Evolutionary conservation across 2,888 invertebrate species (phyloP).

Genomic region (Tromatobia lineatoria): DNA sequence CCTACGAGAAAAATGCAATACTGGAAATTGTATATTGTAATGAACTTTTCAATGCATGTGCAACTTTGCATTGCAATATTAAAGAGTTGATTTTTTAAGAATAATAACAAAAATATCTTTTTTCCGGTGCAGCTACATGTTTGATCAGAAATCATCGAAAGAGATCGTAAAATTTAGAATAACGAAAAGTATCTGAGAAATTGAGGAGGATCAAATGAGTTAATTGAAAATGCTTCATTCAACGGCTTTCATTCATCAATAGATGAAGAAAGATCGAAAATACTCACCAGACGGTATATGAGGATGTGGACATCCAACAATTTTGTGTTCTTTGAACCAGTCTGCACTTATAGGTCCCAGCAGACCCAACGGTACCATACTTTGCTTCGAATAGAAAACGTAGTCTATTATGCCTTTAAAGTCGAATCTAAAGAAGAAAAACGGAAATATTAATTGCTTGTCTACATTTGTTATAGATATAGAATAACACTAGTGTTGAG

Average conservation of each 20-base stretch:
- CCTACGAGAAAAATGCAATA: too few relatives aligned
- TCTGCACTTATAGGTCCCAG: constrained; percentile 97
- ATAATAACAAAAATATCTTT: too few relatives aligned
- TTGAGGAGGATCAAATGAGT: constrained; percentile 77
- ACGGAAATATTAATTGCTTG: neutral
- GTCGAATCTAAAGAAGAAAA: constrained; percentile 92
- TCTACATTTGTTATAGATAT: neutral
- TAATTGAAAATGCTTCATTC: too few relatives aligned
- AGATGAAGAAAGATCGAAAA: neutral
- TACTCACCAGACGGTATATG: constrained; percentile 95
- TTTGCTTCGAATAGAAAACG: constrained; percentile 98
- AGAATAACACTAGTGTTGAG: neutral
- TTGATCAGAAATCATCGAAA: too few relatives aligned
- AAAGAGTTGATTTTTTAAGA: too few relatives aligned
- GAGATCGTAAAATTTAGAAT: too few relatives aligned
- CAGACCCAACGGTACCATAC: constrained; percentile 97
- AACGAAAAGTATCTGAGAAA: neutral
- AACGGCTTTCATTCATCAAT: neutral
- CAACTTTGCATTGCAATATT: too few relatives aligned
- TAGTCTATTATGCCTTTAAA: constrained; percentile 99
- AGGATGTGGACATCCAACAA: constrained; percentile 99
- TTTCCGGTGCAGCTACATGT: too few relatives aligned
- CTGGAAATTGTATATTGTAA: too few relatives aligned
- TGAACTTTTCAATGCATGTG: too few relatives aligned
- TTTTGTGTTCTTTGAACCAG: constrained; percentile 98